phyloP scores from a whole-genome alignment of 2,797 vertebrate species.

The Epinephelus awoara region DNA sequence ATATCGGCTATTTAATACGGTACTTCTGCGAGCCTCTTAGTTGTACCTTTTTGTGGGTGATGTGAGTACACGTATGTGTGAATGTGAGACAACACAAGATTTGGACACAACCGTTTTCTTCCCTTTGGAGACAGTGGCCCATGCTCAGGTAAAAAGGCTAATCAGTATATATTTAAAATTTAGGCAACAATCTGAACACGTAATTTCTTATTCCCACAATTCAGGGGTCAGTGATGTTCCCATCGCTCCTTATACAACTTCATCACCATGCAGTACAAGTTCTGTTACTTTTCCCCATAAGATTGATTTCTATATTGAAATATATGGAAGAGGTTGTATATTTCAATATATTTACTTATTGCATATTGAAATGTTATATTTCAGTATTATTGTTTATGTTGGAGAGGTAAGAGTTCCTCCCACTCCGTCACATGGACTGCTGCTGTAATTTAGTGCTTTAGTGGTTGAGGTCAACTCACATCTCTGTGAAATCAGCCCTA shows the following conservation, averaged over 20 bases:
- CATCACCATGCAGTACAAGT: conserved; percentile 6
- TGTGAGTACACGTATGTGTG: conserved; percentile 18
- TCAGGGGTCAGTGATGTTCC: conserved; percentile 21
- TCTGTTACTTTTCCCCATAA: conserved; percentile 4
- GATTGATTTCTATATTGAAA: conserved; percentile 60
- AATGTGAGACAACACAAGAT: conserved; percentile 29
- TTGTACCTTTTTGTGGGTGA: conserved; percentile 51
- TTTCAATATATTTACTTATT: conserved; percentile 59
- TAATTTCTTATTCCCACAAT: conserved; percentile 6
- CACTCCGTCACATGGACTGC: conserved; percentile 40
- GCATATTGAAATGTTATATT: conserved; percentile 59
- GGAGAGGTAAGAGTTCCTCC: conserved; percentile 25
- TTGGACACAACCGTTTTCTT: background rate
- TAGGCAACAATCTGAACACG: background rate
- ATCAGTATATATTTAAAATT: conserved; percentile 45
- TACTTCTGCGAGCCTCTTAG: conserved; percentile 58
- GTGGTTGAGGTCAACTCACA: conserved; percentile 41
- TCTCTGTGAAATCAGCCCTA: conserved; percentile 27
- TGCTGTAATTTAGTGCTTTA: conserved; percentile 76
- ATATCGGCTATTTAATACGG: conserved; percentile 69
- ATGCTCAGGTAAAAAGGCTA: conserved; percentile 71
- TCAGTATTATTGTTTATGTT: conserved; percentile 63
- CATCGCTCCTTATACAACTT: background rate
- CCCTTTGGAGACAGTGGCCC: conserved; percentile 46
- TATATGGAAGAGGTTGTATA: conserved; percentile 43